A percentile compares a stretch with the other conserved stretches of the same genome.
Conservation (phyloP, 2,888 invertebrate species). For the Candidula unifasciata region DNA sequence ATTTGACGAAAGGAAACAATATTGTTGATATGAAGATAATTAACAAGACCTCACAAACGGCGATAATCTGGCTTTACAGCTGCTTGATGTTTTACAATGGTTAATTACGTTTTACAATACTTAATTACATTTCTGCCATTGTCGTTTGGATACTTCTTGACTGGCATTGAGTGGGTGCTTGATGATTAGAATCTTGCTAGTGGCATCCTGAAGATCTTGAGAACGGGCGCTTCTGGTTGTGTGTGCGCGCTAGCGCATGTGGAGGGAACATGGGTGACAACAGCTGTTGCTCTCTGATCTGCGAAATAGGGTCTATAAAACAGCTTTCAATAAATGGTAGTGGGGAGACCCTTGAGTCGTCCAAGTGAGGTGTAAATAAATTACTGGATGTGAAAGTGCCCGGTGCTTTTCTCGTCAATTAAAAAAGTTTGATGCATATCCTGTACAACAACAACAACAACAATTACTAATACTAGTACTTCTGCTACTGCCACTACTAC, state of each 20-base stretch:
- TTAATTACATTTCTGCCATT: constrained; percentile 9
- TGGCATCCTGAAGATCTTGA: constrained; percentile 12
- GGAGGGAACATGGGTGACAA: background rate
- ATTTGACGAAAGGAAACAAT: no score
- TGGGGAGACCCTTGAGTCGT: no score
- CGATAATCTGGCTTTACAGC: constrained; percentile 17
- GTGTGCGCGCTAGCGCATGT: background rate
- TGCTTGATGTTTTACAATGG: constrained; percentile 18
- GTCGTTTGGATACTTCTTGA: constrained; percentile 7
- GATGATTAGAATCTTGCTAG: background rate
- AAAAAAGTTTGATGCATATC: no score
- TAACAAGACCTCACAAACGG: background rate
- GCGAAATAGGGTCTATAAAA: no score
- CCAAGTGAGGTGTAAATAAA: no score
- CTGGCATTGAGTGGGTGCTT: constrained; percentile 7
- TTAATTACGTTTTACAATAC: constrained; percentile 27
- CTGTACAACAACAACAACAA: background rate
- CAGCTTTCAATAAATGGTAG: no score
- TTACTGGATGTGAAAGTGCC: no score
- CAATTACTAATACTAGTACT: no score
- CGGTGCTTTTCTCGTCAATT: no score
- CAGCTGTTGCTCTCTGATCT: constrained; percentile 3
- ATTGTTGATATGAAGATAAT: no score
- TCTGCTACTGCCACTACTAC: no score
- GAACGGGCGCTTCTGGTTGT: constrained; percentile 10